Percentiles rank a stretch among this genome's conserved stretches.
Evolutionary conservation across 2,797 vertebrate species (phyloP).

Genomic region (Pipistrellus pipistrellus): DNA sequence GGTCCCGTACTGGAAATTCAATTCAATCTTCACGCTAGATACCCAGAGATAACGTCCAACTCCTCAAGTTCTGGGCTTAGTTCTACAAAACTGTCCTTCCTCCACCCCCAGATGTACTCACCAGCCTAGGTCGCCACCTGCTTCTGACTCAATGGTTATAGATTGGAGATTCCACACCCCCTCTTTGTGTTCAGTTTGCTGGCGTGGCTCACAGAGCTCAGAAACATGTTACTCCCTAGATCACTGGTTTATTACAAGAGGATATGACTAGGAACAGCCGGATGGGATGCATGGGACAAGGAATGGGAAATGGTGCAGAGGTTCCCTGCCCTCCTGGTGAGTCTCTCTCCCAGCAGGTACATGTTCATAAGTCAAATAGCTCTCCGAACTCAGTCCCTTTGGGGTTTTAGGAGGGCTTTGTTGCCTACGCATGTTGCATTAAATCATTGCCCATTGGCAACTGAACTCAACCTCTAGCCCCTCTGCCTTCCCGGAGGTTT

Average conservation of each 20-base stretch:
- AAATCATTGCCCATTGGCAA: background rate
- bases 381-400: background rate
- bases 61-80: background rate
- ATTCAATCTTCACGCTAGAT: background rate
- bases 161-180: background rate
- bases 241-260: background rate
- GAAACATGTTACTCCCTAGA: background rate
- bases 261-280: background rate
- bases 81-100: background rate
- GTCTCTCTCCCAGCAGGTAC: background rate
- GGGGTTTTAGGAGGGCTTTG: background rate
- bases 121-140: background rate
- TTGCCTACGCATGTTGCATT: background rate
- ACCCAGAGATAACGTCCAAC: background rate
- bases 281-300: background rate
- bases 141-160: background rate
- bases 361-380: background rate
- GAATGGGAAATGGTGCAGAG: fast-evolving
- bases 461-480: background rate
- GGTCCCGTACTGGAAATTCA: background rate
- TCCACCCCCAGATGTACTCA: background rate
- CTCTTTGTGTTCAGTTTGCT: background rate
- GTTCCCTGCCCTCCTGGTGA: background rate
- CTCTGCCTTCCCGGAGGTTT: background rate
- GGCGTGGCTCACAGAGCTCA: background rate